Evolutionary conservation across 2,888 invertebrate genomes (phyloP).

Genomic region (Phytoseiulus persimilis): DNA sequence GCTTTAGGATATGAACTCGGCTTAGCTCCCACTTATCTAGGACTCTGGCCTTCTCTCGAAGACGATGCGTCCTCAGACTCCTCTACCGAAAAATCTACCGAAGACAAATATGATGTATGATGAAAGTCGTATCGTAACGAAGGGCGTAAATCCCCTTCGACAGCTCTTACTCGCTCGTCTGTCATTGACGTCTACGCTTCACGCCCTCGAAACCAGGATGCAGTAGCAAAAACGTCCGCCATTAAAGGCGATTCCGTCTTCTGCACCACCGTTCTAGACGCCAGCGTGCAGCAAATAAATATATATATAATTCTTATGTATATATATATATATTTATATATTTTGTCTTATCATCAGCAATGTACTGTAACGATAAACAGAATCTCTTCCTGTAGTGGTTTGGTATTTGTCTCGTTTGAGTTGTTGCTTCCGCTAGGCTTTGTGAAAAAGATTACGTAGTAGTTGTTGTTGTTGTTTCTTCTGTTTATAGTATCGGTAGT

Average conservation of each 20-base stretch:
- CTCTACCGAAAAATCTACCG: neutral
- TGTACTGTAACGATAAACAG: constrained; percentile 18
- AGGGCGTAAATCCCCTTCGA: neutral
- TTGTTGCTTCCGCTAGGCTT: neutral
- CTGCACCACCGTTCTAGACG: constrained; percentile 6
- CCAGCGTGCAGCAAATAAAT: neutral
- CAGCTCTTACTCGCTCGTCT: neutral
- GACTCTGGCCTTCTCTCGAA: neutral
- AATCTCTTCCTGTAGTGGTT: constrained; percentile 5
- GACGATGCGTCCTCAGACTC: neutral
- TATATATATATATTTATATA: constrained; percentile 37
- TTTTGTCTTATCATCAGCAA: constrained; percentile 10
- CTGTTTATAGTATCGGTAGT: neutral
- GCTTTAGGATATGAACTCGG: too few relatives aligned
- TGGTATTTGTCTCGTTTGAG: neutral
- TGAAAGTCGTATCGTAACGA: neutral
- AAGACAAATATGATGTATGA: neutral
- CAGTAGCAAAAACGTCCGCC: constrained; percentile 5
- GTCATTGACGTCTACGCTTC: neutral
- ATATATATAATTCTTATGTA: constrained; percentile 17
- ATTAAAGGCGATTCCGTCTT: constrained; percentile 7
- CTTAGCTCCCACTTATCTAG: neutral
- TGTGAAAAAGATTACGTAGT: neutral
- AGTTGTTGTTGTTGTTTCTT: neutral
- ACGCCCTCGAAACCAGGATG: neutral